Conservation (phyloP, 2,113 vertebrate genomes). For the Syrrhaptes paradoxus region DNA sequence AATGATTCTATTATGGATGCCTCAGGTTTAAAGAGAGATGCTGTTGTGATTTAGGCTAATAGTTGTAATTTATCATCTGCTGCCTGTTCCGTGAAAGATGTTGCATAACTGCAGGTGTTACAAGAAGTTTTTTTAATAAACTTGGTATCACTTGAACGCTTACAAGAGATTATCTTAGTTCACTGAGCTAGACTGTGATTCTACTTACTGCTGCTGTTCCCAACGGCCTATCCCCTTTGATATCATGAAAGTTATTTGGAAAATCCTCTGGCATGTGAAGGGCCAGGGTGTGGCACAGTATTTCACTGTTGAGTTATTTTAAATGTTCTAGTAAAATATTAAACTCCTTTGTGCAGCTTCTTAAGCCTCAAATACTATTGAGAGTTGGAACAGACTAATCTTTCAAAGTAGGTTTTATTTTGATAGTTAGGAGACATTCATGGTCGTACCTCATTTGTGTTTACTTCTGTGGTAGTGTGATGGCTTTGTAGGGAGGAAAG, state of each 20-base stretch:
- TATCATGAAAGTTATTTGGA: neutral
- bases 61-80: neutral
- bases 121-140: neutral
- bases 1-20: neutral
- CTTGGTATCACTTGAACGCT: neutral
- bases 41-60: neutral
- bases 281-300: fast-evolving
- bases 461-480: neutral
- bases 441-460: neutral
- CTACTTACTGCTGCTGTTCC: neutral
- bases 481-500: neutral
- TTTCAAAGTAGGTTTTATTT: neutral
- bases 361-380: neutral
- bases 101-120: neutral
- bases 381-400: neutral
- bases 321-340: neutral
- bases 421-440: neutral
- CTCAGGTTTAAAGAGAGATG: neutral
- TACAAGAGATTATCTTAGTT: neutral
- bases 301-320: neutral
- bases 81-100: neutral
- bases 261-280: neutral
- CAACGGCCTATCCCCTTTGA: neutral
- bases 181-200: neutral
- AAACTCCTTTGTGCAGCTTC: neutral